Conservation (phyloP, 2,797 vertebrate species). For the Balearica regulorum region DNA sequence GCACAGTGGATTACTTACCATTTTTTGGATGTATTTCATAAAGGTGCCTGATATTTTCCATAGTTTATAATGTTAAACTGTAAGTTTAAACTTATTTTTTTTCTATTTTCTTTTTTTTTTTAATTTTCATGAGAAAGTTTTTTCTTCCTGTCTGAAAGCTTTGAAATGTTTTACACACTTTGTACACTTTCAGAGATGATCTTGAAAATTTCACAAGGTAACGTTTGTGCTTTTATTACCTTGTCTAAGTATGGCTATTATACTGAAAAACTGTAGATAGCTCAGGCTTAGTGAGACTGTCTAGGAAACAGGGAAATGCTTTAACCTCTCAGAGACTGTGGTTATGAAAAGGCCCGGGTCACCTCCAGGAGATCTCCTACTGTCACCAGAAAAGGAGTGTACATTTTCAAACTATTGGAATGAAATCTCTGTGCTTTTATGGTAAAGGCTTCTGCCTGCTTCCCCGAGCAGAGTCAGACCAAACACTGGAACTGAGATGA, state of each 20-base stretch:
- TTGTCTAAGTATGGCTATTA: neutral
- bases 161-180: neutral
- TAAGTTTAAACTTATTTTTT: neutral
- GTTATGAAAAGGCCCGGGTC: neutral
- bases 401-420: neutral
- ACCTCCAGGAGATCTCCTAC: neutral
- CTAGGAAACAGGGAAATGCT: neutral
- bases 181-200: neutral
- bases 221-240: neutral
- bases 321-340: neutral
- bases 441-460: neutral
- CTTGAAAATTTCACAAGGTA: neutral
- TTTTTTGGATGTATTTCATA: neutral
- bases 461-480: neutral
- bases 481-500: neutral
- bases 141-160: neutral
- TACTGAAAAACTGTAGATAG: neutral
- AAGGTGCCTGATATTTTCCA: neutral
- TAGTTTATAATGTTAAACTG: neutral
- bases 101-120: neutral
- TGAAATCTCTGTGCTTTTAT: neutral
- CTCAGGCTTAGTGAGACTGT: neutral
- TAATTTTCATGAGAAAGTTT: neutral
- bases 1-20: neutral
- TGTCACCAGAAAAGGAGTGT: neutral